phyloP scores from a whole-genome alignment of 2,113 vertebrate genomes.

The Abramis brama region DNA sequence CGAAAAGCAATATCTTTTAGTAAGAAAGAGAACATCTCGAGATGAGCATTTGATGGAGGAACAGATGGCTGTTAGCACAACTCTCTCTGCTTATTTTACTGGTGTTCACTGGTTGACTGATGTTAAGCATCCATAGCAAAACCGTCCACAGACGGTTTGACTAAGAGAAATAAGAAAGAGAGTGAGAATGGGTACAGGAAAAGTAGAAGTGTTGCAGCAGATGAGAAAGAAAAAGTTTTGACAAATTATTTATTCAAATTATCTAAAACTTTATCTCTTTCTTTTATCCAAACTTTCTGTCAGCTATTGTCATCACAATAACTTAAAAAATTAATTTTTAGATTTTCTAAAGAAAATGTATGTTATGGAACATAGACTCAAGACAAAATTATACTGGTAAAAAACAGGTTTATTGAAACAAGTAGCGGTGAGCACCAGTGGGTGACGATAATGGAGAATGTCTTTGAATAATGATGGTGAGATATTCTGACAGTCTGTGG shows the following conservation, averaged over 20 bases:
- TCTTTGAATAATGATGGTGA: no score
- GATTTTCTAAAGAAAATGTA: background rate
- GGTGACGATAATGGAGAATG: no score
- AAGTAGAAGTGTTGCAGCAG: background rate
- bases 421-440: no score
- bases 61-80: conserved; percentile 50
- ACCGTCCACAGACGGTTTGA: conserved; percentile 82
- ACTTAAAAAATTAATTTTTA: background rate
- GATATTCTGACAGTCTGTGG: no score
- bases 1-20: background rate
- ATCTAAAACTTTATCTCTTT: background rate
- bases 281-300: background rate
- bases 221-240: background rate
- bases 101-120: conserved; percentile 79
- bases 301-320: background rate
- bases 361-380: no score
- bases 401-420: no score
- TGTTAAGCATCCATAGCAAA: conserved; percentile 80
- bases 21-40: conserved; percentile 33
- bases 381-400: no score
- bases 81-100: conserved; percentile 65
- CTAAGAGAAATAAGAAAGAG: conserved; percentile 65
- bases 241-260: background rate
- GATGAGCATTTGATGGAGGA: conserved; percentile 24
- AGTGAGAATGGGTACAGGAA: background rate